Conservation (phyloP, 2,797 vertebrate genomes). For the Ciconia nigra region DNA sequence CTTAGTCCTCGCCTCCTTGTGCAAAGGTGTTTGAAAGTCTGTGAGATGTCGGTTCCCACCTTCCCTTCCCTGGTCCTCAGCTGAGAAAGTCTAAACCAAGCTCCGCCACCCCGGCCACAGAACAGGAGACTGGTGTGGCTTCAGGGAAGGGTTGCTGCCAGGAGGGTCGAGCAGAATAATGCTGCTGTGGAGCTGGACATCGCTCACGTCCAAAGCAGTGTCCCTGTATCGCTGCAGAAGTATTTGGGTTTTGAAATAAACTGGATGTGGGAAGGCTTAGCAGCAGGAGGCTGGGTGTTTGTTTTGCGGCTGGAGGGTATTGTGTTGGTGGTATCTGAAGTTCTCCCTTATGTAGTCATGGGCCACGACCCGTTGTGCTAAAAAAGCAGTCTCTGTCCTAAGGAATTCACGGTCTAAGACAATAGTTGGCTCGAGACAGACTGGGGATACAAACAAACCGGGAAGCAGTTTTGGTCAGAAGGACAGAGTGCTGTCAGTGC, state of each 20-base stretch:
- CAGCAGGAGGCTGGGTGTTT: neutral
- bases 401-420: neutral
- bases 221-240: neutral
- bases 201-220: accelerated
- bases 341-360: neutral
- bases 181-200: neutral
- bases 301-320: neutral
- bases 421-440: neutral
- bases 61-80: neutral
- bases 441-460: neutral
- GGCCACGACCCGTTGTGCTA: neutral
- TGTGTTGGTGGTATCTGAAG: neutral
- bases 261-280: neutral
- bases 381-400: neutral
- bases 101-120: neutral
- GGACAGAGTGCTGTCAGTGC: neutral
- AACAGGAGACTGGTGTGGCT: neutral
- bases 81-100: neutral
- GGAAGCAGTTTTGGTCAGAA: neutral
- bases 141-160: neutral
- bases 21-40: neutral
- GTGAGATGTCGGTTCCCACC: neutral
- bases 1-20: neutral
- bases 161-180: neutral
- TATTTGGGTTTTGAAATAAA: neutral